Percentiles rank a stretch among this genome's conserved stretches.
Evolutionary conservation across 2,888 invertebrate species (phyloP).

Genomic region (Selenia dentaria): DNA sequence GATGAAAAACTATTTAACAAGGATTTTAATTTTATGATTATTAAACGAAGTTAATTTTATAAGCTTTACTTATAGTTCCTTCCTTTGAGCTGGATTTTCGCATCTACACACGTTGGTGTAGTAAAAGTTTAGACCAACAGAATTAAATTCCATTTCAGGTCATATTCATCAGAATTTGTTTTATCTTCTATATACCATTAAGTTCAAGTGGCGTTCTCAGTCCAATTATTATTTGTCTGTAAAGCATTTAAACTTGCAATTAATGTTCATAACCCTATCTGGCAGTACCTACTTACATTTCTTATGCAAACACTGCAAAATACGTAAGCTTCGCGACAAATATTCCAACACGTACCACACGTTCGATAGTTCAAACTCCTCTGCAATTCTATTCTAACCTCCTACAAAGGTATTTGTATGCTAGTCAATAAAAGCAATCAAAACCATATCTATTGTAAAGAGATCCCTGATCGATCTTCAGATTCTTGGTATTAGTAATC

Average conservation of each 20-base stretch:
- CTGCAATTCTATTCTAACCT: slow-evolving; percentile 4
- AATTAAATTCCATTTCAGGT: too few species aligned
- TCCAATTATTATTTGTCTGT: neutral
- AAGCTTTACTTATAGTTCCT: too few species aligned
- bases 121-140: too few species aligned
- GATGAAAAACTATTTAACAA: too few species aligned
- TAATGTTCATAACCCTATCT: slow-evolving; percentile 43
- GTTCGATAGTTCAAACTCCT: slow-evolving; percentile 19
- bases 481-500: slow-evolving; percentile 14
- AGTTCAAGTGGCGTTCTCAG: too few species aligned
- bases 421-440: neutral
- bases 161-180: too few species aligned
- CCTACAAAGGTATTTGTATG: neutral
- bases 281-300: slow-evolving; percentile 23
- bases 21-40: too few species aligned
- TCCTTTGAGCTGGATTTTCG: too few species aligned
- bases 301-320: slow-evolving; percentile 30
- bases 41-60: too few species aligned
- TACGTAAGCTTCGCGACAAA: slow-evolving; percentile 25
- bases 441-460: neutral
- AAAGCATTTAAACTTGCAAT: slow-evolving; percentile 36
- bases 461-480: slow-evolving; percentile 13
- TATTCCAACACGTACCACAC: slow-evolving; percentile 24
- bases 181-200: too few species aligned
- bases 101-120: too few species aligned